Conservation (phyloP, 2,797 vertebrate species). For the Myotis vivesi region DNA sequence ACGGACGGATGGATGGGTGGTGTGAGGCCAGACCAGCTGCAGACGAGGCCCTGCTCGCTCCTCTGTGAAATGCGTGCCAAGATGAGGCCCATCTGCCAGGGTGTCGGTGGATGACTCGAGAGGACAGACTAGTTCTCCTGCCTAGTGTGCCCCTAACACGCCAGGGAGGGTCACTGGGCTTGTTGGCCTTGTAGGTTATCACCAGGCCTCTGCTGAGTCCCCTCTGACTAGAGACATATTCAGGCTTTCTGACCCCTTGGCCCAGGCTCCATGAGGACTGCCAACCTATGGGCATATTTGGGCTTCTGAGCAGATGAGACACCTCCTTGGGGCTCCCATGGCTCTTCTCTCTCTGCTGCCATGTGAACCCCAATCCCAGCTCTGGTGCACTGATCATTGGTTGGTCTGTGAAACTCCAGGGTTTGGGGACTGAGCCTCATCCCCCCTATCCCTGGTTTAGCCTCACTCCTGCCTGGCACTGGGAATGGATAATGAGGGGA, state of each 20-base stretch:
- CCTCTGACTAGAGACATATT: not conserved
- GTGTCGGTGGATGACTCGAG: not conserved
- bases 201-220: not conserved
- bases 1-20: not conserved
- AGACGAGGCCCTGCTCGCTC: not conserved
- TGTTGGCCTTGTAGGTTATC: not conserved
- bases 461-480: not conserved
- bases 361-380: not conserved
- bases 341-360: fast-evolving
- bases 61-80: not conserved
- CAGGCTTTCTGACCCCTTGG: not conserved
- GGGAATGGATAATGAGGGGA: not conserved
- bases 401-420: not conserved
- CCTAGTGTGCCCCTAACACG: not conserved
- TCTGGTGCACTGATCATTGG: not conserved
- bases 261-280: not conserved
- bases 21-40: not conserved
- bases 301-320: not conserved
- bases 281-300: not conserved
- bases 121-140: not conserved
- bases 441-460: not conserved
- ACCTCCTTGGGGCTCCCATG: not conserved
- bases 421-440: not conserved
- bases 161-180: not conserved
- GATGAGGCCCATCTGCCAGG: not conserved